A percentile compares a stretch with the other conserved stretches of the same genome.
These are phyloP conservation scores for Tangara arthus DNA, from an alignment of 2,797 vertebrate genomes.

Conservation along the genomic window DNA sequence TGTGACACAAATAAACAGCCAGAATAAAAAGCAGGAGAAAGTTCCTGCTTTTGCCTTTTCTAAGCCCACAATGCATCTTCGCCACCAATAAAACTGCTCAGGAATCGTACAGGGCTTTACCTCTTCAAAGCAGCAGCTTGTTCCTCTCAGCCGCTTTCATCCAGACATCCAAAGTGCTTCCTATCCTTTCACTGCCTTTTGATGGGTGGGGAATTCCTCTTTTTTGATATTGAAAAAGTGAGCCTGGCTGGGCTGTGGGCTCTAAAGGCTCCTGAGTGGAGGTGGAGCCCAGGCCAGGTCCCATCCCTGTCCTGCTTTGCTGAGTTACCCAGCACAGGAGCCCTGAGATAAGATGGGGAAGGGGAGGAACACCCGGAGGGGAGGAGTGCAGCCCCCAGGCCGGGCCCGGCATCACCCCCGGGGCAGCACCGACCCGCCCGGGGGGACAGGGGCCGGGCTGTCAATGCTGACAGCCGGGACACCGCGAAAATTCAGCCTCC, in stretches of 20 bases:
- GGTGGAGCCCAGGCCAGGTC: neutral
- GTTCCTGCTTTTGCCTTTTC: neutral
- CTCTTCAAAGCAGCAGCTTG: neutral
- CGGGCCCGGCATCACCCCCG: neutral
- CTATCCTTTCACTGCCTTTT: neutral
- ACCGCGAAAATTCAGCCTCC: too few relatives aligned
- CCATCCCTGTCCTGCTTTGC: neutral
- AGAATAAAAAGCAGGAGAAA: neutral
- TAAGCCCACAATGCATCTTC: rapidly evolving
- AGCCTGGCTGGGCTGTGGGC: neutral
- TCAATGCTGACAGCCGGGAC: too few relatives aligned
- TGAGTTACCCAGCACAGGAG: rapidly evolving
- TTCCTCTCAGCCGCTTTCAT: neutral
- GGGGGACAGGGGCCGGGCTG: too few relatives aligned
- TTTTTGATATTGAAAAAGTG: neutral
- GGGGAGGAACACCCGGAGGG: too few relatives aligned
- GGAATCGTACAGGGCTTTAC: neutral
- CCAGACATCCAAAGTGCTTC: neutral
- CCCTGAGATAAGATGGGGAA: neutral
- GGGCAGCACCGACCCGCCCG: too few relatives aligned
- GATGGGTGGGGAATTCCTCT: neutral
- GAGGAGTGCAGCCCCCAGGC: too few relatives aligned
- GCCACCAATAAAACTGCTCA: neutral
- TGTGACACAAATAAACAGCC: neutral
- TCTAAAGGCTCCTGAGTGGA: rapidly evolving